Percentiles rank a stretch among this genome's conserved stretches.
These are phyloP conservation scores for Phyllostomus hastatus DNA, from an alignment of 2,113 vertebrate species.

Conservation along the genomic window DNA sequence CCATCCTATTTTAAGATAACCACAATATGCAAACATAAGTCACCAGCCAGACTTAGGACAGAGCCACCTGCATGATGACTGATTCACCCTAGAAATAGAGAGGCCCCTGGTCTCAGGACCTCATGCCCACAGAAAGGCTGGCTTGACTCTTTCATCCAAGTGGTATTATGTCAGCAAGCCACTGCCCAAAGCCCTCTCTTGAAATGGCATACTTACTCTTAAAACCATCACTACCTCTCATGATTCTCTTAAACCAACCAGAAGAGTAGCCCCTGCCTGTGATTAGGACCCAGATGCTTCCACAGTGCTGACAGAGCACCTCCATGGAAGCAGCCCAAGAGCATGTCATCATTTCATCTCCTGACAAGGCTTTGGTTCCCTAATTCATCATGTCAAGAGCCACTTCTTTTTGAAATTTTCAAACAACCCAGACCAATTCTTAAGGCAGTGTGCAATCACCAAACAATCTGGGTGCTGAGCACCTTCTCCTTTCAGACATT, in stretches of 20 bases:
- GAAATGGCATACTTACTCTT: neutral
- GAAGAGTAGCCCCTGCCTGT: neutral
- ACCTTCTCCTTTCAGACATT: constrained; percentile 64
- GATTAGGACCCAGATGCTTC: neutral
- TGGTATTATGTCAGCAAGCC: constrained; percentile 1
- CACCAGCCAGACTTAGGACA: neutral
- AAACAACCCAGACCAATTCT: neutral
- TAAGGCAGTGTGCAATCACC: neutral
- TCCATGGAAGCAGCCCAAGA: neutral
- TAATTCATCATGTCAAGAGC: neutral
- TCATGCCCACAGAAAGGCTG: neutral
- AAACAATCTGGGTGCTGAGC: constrained; percentile 49
- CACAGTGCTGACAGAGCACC: neutral
- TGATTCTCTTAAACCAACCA: constrained; percentile 3
- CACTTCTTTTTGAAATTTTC: neutral
- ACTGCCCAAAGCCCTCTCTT: neutral
- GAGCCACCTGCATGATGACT: constrained; percentile 28
- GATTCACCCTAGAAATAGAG: neutral
- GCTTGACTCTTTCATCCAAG: neutral
- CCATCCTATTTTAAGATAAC: constrained; percentile 49
- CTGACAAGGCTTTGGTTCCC: neutral
- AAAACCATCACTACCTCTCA: neutral
- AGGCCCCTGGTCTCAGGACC: neutral
- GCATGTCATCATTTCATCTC: neutral
- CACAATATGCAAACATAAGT: neutral